Percentiles rank a stretch among this genome's conserved stretches.
phyloP scores from a whole-genome alignment of 2,113 vertebrate species.

The Rousettus leschenaultii region DNA sequence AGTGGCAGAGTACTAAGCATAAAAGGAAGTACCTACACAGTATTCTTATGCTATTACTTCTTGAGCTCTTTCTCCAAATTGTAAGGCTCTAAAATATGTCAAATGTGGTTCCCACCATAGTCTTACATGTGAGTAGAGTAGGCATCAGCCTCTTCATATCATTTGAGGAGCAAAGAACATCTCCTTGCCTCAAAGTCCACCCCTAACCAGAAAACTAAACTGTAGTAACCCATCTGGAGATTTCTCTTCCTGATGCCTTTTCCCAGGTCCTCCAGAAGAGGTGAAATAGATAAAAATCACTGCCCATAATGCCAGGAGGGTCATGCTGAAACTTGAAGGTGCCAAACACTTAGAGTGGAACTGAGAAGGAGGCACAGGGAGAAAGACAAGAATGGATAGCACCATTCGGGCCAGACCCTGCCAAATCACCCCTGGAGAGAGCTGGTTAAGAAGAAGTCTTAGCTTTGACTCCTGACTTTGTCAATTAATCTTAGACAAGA shows the following conservation, averaged over 20 bases:
- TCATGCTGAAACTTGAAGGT: background rate
- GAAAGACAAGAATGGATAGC: background rate
- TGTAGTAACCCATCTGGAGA: background rate
- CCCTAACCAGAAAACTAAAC: background rate
- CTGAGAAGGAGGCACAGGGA: background rate
- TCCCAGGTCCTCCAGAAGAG: background rate
- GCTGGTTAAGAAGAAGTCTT: background rate
- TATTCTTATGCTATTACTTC: background rate
- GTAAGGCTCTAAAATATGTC: background rate
- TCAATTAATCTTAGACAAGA: constrained; percentile 10
- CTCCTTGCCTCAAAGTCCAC: background rate
- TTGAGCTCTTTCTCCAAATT: background rate
- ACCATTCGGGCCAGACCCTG: background rate
- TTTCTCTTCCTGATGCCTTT: background rate
- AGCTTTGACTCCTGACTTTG: background rate
- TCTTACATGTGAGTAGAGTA: background rate
- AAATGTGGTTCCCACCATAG: background rate
- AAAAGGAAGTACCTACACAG: background rate
- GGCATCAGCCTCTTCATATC: background rate
- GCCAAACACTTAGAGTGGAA: background rate
- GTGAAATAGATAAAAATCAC: background rate
- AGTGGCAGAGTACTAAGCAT: background rate
- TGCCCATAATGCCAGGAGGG: background rate
- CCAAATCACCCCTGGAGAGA: background rate
- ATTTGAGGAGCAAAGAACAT: background rate